These are phyloP conservation scores for Metridium senile DNA, from an alignment of 92 coral and sea anemone species.

Conservation along the genomic window DNA sequence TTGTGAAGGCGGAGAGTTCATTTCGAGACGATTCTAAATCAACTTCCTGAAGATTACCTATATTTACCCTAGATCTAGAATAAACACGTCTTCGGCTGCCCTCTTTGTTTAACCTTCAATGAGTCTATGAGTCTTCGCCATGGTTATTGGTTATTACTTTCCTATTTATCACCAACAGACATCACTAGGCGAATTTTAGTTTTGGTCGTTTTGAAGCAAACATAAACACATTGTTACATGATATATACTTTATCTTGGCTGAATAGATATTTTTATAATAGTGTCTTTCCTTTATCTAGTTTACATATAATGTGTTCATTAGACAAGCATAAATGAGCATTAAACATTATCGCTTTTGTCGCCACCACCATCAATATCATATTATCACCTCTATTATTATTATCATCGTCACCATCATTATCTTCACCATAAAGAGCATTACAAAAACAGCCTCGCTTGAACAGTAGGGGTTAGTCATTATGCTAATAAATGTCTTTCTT, in stretches of 20 bases:
- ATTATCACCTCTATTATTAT: no score
- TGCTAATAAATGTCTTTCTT: neutral
- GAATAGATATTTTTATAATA: neutral
- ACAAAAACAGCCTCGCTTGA: neutral
- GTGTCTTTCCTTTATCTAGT: no score
- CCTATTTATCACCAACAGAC: neutral
- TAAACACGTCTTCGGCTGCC: neutral
- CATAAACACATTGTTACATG: neutral
- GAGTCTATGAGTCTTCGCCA: neutral
- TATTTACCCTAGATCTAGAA: neutral
- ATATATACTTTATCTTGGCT: neutral
- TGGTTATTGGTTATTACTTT: neutral
- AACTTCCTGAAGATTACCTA: neutral
- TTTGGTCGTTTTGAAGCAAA: neutral
- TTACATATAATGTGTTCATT: no score
- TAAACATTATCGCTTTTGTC: no score
- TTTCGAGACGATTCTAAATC: neutral
- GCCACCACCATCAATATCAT: no score
- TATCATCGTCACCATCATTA: neutral
- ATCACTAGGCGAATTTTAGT: neutral
- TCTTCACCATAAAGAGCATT: neutral
- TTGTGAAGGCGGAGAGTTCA: neutral
- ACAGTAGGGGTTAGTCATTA: neutral
- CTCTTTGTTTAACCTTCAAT: no score
- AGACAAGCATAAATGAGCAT: no score